A percentile compares a stretch with the other conserved stretches of the same genome.
These are phyloP conservation scores for Cephus spinipes DNA, from an alignment of 2,888 invertebrate species.

Conservation along the genomic window DNA sequence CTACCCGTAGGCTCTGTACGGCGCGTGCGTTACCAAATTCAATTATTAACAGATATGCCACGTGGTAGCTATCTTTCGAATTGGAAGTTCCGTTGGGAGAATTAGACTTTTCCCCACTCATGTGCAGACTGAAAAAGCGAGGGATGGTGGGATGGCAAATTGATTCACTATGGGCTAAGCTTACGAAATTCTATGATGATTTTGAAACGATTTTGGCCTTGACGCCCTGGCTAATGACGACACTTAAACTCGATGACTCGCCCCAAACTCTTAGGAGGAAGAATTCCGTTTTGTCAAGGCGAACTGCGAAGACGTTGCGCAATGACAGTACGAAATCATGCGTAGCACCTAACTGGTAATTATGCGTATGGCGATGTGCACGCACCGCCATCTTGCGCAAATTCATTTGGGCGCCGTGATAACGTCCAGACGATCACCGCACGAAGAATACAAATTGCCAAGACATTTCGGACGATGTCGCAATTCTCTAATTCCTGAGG, in stretches of 20 bases:
- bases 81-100: background rate
- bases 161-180: background rate
- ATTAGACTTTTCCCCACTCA: background rate
- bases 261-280: background rate
- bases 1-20: no score
- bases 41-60: background rate
- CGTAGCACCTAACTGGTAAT: conserved; percentile 11
- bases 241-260: conserved; percentile 27
- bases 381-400: conserved; percentile 24
- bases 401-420: conserved; percentile 27
- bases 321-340: conserved; percentile 4
- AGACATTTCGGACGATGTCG: conserved; percentile 1
- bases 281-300: background rate
- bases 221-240: conserved; percentile 35
- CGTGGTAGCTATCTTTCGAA: background rate
- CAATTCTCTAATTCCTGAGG: background rate
- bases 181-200: conserved; percentile 24
- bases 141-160: background rate
- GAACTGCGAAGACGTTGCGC: background rate
- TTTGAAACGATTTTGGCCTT: conserved; percentile 56
- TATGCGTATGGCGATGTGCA: conserved; percentile 6
- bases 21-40: background rate
- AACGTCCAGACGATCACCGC: conserved; percentile 15
- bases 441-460: conserved; percentile 9
- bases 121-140: background rate